Evolutionary conservation across 2,113 vertebrate genomes (phyloP).

Genomic region (Nerophis ophidion): DNA sequence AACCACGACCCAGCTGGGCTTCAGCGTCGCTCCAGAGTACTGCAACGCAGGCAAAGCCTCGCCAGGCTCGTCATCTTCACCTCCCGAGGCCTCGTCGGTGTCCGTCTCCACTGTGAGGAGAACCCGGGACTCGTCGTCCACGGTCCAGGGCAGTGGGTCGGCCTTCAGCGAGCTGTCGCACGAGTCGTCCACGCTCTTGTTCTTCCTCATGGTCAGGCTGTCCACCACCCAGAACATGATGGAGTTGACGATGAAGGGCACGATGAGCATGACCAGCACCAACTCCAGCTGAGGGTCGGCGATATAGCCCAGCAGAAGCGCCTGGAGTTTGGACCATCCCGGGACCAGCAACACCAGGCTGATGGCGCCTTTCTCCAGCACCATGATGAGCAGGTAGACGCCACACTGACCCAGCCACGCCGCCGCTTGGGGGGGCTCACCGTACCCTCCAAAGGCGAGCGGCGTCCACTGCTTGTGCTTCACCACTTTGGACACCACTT

Average conservation of each 20-base stretch:
- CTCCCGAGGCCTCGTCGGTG: too few species aligned
- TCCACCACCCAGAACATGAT: constrained; percentile 81
- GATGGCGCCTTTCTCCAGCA: constrained; percentile 72
- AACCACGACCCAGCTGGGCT: too few species aligned
- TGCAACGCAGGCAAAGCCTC: too few species aligned
- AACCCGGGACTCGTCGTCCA: too few species aligned
- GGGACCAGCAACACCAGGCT: constrained; percentile 73
- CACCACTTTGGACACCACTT: constrained; percentile 60
- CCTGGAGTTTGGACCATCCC: constrained; percentile 74
- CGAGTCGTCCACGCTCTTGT: too few species aligned
- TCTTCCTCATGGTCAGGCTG: constrained; percentile 78
- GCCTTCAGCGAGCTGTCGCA: too few species aligned
- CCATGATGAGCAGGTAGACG: constrained; percentile 76
- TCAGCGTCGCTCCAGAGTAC: too few species aligned
- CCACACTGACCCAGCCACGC: constrained; percentile 73
- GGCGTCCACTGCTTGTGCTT: constrained; percentile 57
- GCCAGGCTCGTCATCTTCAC: too few species aligned
- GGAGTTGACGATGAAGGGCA: constrained; percentile 75
- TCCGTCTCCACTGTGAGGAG: too few species aligned
- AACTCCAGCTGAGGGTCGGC: constrained; percentile 74
- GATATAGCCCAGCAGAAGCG: constrained; percentile 72
- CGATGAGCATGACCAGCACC: constrained; percentile 70
- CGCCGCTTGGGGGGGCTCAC: constrained; percentile 69
- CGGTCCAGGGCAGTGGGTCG: too few species aligned
- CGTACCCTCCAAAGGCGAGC: constrained; percentile 71